Conservation (phyloP, 1,140 invertebrate species). For the Nomia melanderi region DNA sequence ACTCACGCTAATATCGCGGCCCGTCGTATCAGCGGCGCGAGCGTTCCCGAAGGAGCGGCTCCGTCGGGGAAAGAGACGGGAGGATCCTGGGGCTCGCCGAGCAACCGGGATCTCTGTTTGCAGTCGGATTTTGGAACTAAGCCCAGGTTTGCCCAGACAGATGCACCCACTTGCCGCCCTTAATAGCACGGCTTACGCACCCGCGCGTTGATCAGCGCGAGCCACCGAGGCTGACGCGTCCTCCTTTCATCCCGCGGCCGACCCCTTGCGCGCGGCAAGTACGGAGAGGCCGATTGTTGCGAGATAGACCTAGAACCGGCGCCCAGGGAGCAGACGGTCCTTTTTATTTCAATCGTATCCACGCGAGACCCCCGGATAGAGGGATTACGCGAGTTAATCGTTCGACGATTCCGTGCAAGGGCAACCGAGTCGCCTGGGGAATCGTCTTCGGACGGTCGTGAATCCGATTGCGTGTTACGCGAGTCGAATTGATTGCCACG, state of each 20-base stretch:
- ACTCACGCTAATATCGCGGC: constrained; percentile 20
- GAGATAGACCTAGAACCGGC: constrained; percentile 35
- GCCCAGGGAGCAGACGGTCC: constrained; percentile 11
- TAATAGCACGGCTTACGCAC: constrained; percentile 71
- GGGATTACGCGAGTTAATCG: constrained; percentile 61
- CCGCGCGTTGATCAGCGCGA: constrained; percentile 47
- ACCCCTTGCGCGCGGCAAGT: neutral
- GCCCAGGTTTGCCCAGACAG: constrained; percentile 72
- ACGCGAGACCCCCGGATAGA: constrained; percentile 18
- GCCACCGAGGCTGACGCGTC: constrained; percentile 2
- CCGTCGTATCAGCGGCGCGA: constrained; percentile 13
- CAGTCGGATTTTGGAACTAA: constrained; percentile 71
- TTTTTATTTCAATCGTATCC: constrained; percentile 60
- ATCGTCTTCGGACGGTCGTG: neutral
- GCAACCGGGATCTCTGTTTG: constrained; percentile 63
- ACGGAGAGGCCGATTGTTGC: neutral
- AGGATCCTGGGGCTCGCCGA: neutral
- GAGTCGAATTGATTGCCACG: neutral
- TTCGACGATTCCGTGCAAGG: constrained; percentile 16
- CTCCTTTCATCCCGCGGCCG: constrained; percentile 52
- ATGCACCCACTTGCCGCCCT: constrained; percentile 71
- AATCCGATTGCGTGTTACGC: neutral
- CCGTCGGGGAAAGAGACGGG: too few relatives aligned
- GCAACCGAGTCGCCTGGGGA: neutral
- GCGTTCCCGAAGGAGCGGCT: constrained; percentile 4